A percentile compares a stretch with the other conserved stretches of the same genome.
Evolutionary conservation across 2,113 vertebrate genomes (phyloP).

Genomic region (Hemicordylus capensis): DNA sequence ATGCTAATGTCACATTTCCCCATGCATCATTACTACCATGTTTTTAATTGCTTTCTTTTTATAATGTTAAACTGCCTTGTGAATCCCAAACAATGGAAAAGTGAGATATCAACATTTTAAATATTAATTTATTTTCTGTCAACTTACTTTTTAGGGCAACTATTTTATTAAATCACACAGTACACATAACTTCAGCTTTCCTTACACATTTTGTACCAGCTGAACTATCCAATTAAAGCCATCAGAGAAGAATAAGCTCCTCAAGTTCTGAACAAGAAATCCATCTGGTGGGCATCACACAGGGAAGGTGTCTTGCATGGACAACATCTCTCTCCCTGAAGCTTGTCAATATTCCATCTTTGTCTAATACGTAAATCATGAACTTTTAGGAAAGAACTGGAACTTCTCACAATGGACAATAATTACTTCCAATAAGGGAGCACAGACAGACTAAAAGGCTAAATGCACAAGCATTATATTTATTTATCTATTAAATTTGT

Average conservation of each 20-base stretch:
- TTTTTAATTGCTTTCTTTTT: background rate
- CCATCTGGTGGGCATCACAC: background rate
- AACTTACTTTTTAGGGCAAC: background rate
- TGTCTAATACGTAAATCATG: background rate
- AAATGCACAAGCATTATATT: background rate
- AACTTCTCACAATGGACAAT: background rate
- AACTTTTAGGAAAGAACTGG: background rate
- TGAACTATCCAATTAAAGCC: background rate
- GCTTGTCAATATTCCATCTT: background rate
- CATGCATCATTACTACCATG: background rate
- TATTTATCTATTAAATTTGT: no score
- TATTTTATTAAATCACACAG: background rate
- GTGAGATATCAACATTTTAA: no score
- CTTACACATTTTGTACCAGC: no score
- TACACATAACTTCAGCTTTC: background rate
- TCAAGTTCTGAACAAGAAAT: no score
- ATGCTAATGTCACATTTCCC: background rate
- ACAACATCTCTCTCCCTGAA: background rate
- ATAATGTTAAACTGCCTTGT: background rate
- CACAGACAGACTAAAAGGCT: background rate
- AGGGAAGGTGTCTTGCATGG: background rate
- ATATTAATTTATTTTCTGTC: no score
- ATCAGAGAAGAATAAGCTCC: background rate
- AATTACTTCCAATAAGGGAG: background rate
- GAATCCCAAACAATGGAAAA: background rate